Conservation (phyloP, 2,797 vertebrate genomes). For the Lacerta agilis region DNA sequence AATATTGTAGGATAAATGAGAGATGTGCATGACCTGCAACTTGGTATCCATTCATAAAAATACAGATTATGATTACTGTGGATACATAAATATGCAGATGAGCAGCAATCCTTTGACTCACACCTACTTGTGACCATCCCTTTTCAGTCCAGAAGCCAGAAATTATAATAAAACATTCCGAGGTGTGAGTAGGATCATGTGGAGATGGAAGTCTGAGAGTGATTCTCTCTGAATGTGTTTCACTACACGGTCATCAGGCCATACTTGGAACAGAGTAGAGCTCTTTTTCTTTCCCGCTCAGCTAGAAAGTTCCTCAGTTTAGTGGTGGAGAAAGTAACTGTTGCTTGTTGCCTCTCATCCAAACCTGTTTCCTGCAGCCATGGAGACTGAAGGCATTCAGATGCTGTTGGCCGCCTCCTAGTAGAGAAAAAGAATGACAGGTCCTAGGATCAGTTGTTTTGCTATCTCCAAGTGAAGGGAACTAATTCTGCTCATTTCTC, state of each 20-base stretch:
- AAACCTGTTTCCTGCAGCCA: conserved; percentile 88
- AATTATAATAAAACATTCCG: neutral
- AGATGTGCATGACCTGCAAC: too few relatives aligned
- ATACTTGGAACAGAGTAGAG: conserved; percentile 82
- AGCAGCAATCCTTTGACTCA: neutral
- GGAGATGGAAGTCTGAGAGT: neutral
- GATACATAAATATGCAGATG: neutral
- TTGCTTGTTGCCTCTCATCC: conserved; percentile 78
- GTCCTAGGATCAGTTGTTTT: neutral
- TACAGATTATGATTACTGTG: too few relatives aligned
- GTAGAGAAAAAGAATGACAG: neutral
- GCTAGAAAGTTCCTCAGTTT: conserved; percentile 88
- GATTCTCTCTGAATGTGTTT: fast-evolving
- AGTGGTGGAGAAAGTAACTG: conserved; percentile 88
- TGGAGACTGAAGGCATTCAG: conserved; percentile 87
- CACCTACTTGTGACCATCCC: too few relatives aligned
- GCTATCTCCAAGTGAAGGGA: too few relatives aligned
- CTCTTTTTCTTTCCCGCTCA: conserved; percentile 87
- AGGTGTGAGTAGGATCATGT: neutral
- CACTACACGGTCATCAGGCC: conserved; percentile 69
- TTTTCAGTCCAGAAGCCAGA: neutral
- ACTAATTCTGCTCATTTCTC: too few relatives aligned
- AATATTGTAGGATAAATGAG: neutral
- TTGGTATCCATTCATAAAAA: neutral
- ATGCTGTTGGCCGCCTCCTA: conserved; percentile 89